Base-by-base conservation (phyloP, 2,797 vertebrate species). In the Semaprochilodus insignis region DNA sequence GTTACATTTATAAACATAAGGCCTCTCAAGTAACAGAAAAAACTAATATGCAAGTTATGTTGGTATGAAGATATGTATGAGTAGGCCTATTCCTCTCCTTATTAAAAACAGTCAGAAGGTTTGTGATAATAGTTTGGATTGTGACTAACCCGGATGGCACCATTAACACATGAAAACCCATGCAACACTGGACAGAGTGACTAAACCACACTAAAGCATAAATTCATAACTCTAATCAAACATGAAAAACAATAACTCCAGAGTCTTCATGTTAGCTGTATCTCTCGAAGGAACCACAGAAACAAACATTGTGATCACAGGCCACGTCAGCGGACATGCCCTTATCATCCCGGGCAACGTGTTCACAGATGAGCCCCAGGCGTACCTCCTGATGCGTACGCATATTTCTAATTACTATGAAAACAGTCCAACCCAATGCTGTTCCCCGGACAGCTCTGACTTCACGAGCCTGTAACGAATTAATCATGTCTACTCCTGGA, bases 401-500 rank as follows among this genome's bases (percentile, higher is more conserved):
- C 44, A 31, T 13, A 27, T 15, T 19, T n/a, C 65, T 44, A 75
- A 44, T 75, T 69, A 67, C 31, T 36, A 34, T 13, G 13, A 44
- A 74, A 44, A 65, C 31, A n/a, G 34, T 76, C 57, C 27, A 17
- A 40, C 17, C 3, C 13, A 25, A 73, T 3, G 36, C 10, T 17
- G 74, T 67, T 66, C 62, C 59, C 62, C 36, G 59, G 27, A 63
- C 74, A 17, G 23, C 15, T n/a, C 1, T 8, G 40, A 10, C 25
- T 23, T 65, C 51, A 15, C 27, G 21, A 59, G 54, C 6, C 54
- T 52, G 4, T 25, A 81, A 77, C 62, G 19, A 65, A 83, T 86
- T 16, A 44, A 82, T 82, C 34, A 85, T 59, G 62, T 76, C 21
- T 82, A 55, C 15, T 62, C 69, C 44, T 52, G 16, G 55, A 76